Evolutionary conservation across 2,888 invertebrate genomes (phyloP).

Genomic region (Strigamia maritima): DNA sequence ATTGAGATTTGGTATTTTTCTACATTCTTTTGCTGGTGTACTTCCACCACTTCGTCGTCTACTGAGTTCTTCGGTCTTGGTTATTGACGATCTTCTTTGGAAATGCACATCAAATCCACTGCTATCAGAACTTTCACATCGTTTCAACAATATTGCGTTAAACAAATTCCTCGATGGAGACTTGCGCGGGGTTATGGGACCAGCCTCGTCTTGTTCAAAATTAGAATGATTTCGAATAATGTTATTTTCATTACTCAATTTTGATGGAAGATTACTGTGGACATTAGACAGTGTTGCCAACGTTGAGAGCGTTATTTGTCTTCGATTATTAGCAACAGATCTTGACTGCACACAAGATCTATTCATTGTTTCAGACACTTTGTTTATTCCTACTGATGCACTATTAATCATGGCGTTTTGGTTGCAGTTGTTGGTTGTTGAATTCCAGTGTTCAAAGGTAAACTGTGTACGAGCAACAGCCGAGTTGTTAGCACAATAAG

Average conservation of each 20-base stretch:
- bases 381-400: not conserved
- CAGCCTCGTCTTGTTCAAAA: conserved; percentile 44
- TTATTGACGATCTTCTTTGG: conserved; percentile 41
- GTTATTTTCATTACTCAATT: conserved; percentile 87
- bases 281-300: conserved; percentile 37
- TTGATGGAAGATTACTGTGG: conserved; percentile 57
- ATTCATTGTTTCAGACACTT: not conserved
- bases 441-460: conserved; percentile 36
- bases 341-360: not conserved
- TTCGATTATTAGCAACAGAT: not conserved
- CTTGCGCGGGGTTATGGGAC: conserved; percentile 39
- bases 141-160: conserved; percentile 41
- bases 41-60: conserved; percentile 9
- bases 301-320: not conserved
- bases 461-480: conserved; percentile 57
- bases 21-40: conserved; percentile 14
- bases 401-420: not conserved
- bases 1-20: conserved; percentile 34
- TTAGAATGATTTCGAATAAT: conserved; percentile 71
- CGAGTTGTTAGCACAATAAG: conserved; percentile 80
- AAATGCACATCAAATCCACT: conserved; percentile 48
- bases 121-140: conserved; percentile 47
- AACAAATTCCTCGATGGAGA: not conserved
- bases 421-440: not conserved
- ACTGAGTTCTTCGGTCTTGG: conserved; percentile 20